Percentiles rank a stretch among this genome's conserved stretches.
Conservation (phyloP, 2,797 vertebrate species). For the Rhinatrema bivittatum region DNA sequence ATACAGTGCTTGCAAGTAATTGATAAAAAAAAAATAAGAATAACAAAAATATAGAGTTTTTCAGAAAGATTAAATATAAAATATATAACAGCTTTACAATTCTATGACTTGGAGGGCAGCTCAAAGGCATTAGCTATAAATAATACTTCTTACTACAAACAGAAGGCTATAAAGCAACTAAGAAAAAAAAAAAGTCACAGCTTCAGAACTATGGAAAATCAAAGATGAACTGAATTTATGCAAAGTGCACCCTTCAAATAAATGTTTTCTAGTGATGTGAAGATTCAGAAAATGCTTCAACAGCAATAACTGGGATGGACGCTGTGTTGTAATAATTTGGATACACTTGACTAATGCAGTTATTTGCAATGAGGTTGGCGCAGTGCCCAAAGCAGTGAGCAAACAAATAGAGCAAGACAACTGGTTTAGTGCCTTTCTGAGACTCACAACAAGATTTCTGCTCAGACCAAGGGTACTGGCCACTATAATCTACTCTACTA, state of each 20-base stretch:
- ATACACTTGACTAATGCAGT: conserved; percentile 74
- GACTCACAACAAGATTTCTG: conserved; percentile 35
- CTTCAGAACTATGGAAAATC: conserved; percentile 34
- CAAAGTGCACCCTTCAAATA: conserved; percentile 41
- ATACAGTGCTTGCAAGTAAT: no score
- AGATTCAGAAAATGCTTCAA: conserved; percentile 59
- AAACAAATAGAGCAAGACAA: conserved; percentile 57
- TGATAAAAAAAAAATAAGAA: no score
- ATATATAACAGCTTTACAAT: not conserved
- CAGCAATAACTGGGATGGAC: conserved; percentile 65
- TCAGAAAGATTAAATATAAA: no score
- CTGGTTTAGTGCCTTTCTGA: conserved; percentile 44
- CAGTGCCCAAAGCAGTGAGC: conserved; percentile 62
- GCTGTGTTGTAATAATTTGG: conserved; percentile 70
- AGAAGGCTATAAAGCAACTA: conserved; percentile 14
- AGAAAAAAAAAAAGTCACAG: conserved; percentile 19
- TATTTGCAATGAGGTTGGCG: conserved; percentile 70
- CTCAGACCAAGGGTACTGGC: conserved; percentile 39
- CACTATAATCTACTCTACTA: conserved; percentile 6
- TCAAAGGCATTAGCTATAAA: conserved; percentile 11
- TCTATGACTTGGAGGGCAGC: not conserved
- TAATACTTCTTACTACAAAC: conserved; percentile 12
- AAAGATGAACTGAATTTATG: conserved; percentile 36
- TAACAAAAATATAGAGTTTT: no score
- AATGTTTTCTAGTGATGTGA: conserved; percentile 43